Conservation (phyloP, 1,140 invertebrate species). For the Limonius californicus region DNA sequence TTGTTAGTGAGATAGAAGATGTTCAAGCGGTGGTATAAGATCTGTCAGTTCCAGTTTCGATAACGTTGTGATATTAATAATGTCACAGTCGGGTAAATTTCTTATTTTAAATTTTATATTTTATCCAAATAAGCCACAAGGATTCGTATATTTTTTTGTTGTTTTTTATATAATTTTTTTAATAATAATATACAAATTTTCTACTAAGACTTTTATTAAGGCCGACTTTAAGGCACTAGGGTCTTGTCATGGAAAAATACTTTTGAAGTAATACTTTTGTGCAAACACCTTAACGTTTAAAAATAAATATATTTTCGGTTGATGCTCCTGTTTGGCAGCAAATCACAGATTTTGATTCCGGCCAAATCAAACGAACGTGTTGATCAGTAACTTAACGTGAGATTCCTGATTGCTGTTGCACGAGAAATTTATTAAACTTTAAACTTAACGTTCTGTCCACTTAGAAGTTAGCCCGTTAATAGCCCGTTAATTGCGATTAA, state of each 20-base stretch:
- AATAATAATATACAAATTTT: slow-evolving; percentile 45
- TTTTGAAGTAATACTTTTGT: background rate
- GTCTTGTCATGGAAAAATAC: slow-evolving; percentile 43
- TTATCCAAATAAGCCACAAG: background rate
- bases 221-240: slow-evolving; percentile 46
- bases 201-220: slow-evolving; percentile 43
- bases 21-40: too few species aligned
- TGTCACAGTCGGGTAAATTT: background rate
- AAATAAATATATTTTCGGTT: slow-evolving; percentile 34
- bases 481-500: background rate
- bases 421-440: background rate
- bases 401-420: background rate
- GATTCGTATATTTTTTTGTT: slow-evolving; percentile 31
- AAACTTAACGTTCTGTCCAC: background rate
- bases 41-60: too few species aligned
- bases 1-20: background rate
- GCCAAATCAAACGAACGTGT: background rate
- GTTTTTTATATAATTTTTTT: slow-evolving; percentile 29
- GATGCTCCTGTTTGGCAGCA: background rate
- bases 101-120: slow-evolving; percentile 1
- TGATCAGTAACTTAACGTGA: background rate
- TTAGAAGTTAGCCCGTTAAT: background rate
- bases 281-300: slow-evolving; percentile 25
- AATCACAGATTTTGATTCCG: slow-evolving; percentile 10
- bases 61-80: too few species aligned